Evolutionary conservation across 2,113 vertebrate species (phyloP), one percentile per base, ranked within the genome.

Genomic region (Garra rufa): DNA sequence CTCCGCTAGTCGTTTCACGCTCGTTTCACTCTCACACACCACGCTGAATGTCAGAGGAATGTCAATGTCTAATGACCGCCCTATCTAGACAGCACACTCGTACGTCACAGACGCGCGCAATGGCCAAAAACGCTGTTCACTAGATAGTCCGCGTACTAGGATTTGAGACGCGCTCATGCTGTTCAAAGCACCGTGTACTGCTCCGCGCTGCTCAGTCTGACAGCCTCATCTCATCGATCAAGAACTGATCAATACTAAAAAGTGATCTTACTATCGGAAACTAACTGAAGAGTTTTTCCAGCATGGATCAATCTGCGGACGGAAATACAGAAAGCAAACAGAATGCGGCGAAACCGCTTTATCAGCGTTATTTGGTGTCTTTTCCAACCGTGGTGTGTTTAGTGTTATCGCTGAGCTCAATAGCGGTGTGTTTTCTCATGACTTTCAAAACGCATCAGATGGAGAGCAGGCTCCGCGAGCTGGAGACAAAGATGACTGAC

Each of bases 361-460:
- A 83, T 52, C 87, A 85, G 85, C 90, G 89, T 41, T 92, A 92
- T 87, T 71, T 91, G n/a, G 88, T 91, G 41, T 91, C 93, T 11
- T 87, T 93, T 14, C 91, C 92, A 28, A 84, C 92, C 43, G 85
- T 87, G 1, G 88, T 96, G 88, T 95, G 96, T 85, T 86, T 97
- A 73, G 93, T 96, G 48, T 89, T 96, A 89, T 96, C 94, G 24
- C 80, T 95, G 82, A 89, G 92, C 88, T 95, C 96, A 71, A 92
- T 96, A 81, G 93, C 91, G 84, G 92, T 95, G 90, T 97, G 97
- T 89, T 92, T 97, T 79, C 91, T 97, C 85, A 94, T 97, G 93
- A 95, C 94, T 87, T 90, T 95, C 87, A 96, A 93, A 92, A 96
- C 96, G 55, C 91, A 90, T 70, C 94, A 95, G 89, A 93, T 97